phyloP scores from a whole-genome alignment of 2,888 invertebrate species.

The Halictus ligatus region DNA sequence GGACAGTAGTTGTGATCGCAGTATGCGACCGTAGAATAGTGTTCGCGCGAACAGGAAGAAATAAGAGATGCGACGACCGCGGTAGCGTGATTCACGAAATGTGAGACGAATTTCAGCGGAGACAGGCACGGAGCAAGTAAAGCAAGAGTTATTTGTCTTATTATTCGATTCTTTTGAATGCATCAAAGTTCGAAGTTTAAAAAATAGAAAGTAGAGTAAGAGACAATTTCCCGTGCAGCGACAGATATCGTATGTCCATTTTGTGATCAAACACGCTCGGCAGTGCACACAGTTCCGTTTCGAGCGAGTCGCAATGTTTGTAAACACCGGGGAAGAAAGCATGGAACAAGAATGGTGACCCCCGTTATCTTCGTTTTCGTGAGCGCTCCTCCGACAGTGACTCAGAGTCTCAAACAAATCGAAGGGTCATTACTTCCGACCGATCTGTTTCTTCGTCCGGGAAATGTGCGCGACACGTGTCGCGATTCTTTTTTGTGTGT shows the following conservation, averaged over 20 bases:
- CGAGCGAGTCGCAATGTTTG: background rate
- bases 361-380: background rate
- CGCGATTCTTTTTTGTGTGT: background rate
- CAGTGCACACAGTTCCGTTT: background rate
- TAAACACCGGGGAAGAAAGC: background rate
- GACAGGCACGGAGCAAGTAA: background rate
- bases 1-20: too few species aligned
- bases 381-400: background rate
- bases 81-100: background rate
- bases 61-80: too few species aligned
- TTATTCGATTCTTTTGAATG: background rate
- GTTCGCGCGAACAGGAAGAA: background rate
- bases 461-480: background rate
- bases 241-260: background rate
- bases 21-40: background rate
- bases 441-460: background rate
- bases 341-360: background rate
- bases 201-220: background rate
- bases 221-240: background rate
- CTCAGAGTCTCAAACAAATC: background rate
- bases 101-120: background rate
- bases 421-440: background rate
- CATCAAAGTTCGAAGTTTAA: background rate
- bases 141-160: background rate
- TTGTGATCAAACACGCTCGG: background rate